Percentiles rank a stretch among this genome's conserved stretches.
phyloP scores from a whole-genome alignment of 2,797 vertebrate species.

The Acipenser transmontanus region DNA sequence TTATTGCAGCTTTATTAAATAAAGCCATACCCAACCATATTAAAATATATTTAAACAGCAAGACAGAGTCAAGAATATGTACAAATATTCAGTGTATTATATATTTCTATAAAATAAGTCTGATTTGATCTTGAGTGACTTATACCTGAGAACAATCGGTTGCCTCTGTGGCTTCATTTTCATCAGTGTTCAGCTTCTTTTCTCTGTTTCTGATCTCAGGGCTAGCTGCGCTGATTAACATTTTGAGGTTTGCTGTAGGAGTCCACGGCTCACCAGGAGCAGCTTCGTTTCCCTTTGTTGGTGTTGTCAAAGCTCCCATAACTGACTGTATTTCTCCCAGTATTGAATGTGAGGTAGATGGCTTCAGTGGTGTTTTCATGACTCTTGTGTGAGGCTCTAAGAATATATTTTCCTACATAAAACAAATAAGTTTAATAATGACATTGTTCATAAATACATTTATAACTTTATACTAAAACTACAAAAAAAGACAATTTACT shows the following conservation, averaged over 20 bases:
- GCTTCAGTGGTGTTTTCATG: slow-evolving; percentile 55
- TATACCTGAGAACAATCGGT: slow-evolving; percentile 60
- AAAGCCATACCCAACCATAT: too few relatives aligned
- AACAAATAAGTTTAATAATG: slow-evolving; percentile 17
- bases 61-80: too few relatives aligned
- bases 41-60: too few relatives aligned
- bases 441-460: not conserved
- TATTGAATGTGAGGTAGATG: slow-evolving; percentile 27
- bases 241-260: slow-evolving; percentile 90
- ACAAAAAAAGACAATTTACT: too few relatives aligned
- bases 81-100: too few relatives aligned
- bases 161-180: slow-evolving; percentile 41
- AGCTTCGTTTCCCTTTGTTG: slow-evolving; percentile 71
- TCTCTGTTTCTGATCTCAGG: slow-evolving; percentile 90
- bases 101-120: too few relatives aligned
- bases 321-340: slow-evolving; percentile 43
- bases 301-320: slow-evolving; percentile 72
- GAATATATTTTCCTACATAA: slow-evolving; percentile 60
- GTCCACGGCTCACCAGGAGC: slow-evolving; percentile 85
- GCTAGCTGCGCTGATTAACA: slow-evolving; percentile 90
- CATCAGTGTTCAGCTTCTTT: slow-evolving; percentile 58
- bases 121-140: not conserved
- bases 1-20: too few relatives aligned
- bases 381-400: slow-evolving; percentile 43
- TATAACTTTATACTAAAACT: too few relatives aligned